Percentiles rank a stretch among this genome's conserved stretches.
Evolutionary conservation across 2,888 invertebrate species (phyloP).

Genomic region (Gymnoscelis rufifasciata): DNA sequence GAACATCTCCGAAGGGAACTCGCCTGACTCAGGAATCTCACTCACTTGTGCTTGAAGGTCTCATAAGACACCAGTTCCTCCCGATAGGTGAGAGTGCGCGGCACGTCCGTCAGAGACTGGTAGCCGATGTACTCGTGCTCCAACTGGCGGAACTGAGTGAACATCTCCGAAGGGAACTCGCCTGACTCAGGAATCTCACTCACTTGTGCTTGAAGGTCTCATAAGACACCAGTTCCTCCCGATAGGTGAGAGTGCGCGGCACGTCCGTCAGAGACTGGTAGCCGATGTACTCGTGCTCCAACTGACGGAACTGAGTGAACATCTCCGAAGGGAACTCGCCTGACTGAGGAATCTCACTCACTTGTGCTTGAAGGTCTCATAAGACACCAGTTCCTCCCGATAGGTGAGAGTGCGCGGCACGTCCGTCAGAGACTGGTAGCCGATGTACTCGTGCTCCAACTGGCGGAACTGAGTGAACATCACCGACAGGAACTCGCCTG

Average conservation of each 20-base stretch:
- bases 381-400: too few relatives aligned
- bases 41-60: conserved; percentile 69
- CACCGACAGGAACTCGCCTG: conserved; percentile 86
- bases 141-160: conserved; percentile 91
- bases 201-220: conserved; percentile 74
- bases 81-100: conserved; percentile 86
- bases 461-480: conserved; percentile 92
- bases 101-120: conserved; percentile 97
- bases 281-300: conserved; percentile 94
- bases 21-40: conserved; percentile 82
- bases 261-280: conserved; percentile 98
- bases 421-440: conserved; percentile 96
- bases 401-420: too few relatives aligned
- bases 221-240: conserved; percentile 80
- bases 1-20: conserved; percentile 85
- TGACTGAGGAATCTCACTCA: conserved; percentile 97
- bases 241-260: conserved; percentile 87
- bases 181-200: conserved; percentile 81
- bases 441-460: conserved; percentile 93
- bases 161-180: conserved; percentile 84
- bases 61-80: conserved; percentile 81
- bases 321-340: conserved; percentile 85
- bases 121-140: too few relatives aligned
- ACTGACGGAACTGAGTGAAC: conserved; percentile 91
- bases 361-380: too few relatives aligned